Conservation (phyloP, 2,888 invertebrate genomes). For the Diloba caeruleocephala region DNA sequence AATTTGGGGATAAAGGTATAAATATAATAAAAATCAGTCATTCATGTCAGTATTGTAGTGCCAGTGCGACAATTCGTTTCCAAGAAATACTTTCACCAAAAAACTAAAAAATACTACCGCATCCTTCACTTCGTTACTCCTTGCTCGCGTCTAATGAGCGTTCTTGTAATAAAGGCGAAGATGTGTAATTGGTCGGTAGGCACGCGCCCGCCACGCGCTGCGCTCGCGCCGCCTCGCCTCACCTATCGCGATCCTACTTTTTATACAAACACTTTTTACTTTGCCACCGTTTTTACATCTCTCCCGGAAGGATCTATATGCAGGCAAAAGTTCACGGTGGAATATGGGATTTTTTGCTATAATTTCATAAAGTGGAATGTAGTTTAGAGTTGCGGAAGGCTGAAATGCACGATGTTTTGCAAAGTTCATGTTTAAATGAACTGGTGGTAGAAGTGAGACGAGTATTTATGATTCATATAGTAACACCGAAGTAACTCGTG, state of each 20-base stretch:
- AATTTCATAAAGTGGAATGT: constrained; percentile 21
- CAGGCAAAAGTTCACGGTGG: constrained; percentile 48
- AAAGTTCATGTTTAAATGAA: constrained; percentile 25
- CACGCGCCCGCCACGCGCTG: constrained; percentile 83
- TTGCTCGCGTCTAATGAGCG: constrained; percentile 75
- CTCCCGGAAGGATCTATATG: constrained; percentile 46
- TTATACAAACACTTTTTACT: constrained; percentile 36
- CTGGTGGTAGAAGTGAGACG: background rate
- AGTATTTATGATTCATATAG: too few species aligned
- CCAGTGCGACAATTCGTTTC: too few species aligned
- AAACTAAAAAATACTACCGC: constrained; percentile 11
- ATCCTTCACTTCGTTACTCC: constrained; percentile 39
- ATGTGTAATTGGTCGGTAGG: constrained; percentile 81
- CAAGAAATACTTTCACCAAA: too few species aligned
- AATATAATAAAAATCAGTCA: too few species aligned
- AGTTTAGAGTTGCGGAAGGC: constrained; percentile 23
- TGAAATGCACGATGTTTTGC: constrained; percentile 1
- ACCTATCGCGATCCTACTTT: constrained; percentile 56
- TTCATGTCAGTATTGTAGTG: too few species aligned
- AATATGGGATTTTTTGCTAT: constrained; percentile 23
- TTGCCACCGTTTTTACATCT: constrained; percentile 28
- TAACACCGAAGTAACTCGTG: too few species aligned
- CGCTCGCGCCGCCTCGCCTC: constrained; percentile 59
- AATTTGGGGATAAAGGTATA: too few species aligned
- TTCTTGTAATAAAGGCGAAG: constrained; percentile 83